Base-by-base conservation (phyloP, 2,113 vertebrate species). In the Microtus montanus region DNA sequence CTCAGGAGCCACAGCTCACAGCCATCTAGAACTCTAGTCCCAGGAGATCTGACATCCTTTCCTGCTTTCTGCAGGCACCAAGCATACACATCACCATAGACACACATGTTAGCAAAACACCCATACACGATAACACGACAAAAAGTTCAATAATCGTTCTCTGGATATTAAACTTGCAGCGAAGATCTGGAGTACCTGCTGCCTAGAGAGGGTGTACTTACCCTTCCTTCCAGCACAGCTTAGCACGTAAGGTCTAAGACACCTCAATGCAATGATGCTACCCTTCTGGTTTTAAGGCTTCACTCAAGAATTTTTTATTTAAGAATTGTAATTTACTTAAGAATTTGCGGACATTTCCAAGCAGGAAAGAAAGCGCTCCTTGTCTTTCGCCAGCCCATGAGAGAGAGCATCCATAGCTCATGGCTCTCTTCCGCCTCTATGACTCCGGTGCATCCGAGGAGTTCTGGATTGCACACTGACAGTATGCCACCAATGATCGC, bases 121-220 rank as follows among this genome's bases (percentile, higher is more conserved):
- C 24, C n/a, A 41, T 17, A 83, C 20, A 54, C 19, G 14, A 24
- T 61, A 61, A 63, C 24, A 63, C 1, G 17, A 63, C 41, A 28
- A 63, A 8, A 61, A 35, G 7, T 4, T 26, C 38, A 41, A 64
- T 66, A 47, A n/a, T 30, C 1, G 6, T 20, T 88, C 78, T 87
- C 20, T 91, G 33, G 49, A 80, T 92, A 79, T n/a, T 86, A 73
- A 87, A 70, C 38, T 95, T 88, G 58, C 13, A 74, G 33, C 61
- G 79, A 79, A 87, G 22, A 92, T 38, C 71, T 38, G 33, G 64
- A 64, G 68, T 71, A 70, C 5, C 20, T 91, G 9, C 44, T 95
- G 75, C 90, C 49, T 70, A 19, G 28, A 70, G 61, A 77, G 70
- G 79, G 19, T 70, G 44, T 41, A 28, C 33, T 82, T 78, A 64